A percentile compares a stretch with the other conserved stretches of the same genome.
These are phyloP conservation scores for Sclerodermus sp. DNA, from an alignment of 2,888 invertebrate species.

Conservation along the genomic window DNA sequence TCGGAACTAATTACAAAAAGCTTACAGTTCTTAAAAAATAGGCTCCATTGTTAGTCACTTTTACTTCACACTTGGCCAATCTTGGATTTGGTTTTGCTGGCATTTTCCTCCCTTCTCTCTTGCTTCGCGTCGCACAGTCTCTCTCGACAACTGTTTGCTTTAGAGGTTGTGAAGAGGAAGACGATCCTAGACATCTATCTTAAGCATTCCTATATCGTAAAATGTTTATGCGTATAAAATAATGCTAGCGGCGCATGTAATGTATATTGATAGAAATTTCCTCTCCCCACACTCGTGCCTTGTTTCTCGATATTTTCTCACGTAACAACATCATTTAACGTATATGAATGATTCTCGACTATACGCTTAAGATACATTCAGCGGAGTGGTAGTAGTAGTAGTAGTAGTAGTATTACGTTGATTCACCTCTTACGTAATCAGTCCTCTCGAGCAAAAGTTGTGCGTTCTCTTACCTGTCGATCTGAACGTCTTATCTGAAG, in stretches of 20 bases:
- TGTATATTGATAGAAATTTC: slow-evolving; percentile 5
- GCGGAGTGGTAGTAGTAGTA: too few species aligned
- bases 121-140: slow-evolving; percentile 17
- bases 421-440: too few species aligned
- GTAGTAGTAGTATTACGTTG: too few species aligned
- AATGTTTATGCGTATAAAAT: slow-evolving; percentile 23
- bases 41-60: slow-evolving; percentile 24
- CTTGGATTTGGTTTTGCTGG: slow-evolving; percentile 22
- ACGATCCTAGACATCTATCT: slow-evolving; percentile 16
- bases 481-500: slow-evolving; percentile 15
- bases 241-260: slow-evolving; percentile 17
- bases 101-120: slow-evolving; percentile 10
- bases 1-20: slow-evolving; percentile 36
- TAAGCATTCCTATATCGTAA: background rate
- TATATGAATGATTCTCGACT: background rate
- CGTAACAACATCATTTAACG: background rate
- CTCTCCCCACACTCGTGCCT: slow-evolving; percentile 12
- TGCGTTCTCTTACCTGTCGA: slow-evolving; percentile 16
- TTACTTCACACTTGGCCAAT: slow-evolving; percentile 31
- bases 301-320: too few species aligned
- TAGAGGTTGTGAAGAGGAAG: slow-evolving; percentile 35
- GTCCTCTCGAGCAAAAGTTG: slow-evolving; percentile 32
- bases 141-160: slow-evolving; percentile 31
- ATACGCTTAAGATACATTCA: background rate
- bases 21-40: slow-evolving; percentile 35